phyloP scores from a whole-genome alignment of 2,797 vertebrate species.

The Eulemur rubriventer region DNA sequence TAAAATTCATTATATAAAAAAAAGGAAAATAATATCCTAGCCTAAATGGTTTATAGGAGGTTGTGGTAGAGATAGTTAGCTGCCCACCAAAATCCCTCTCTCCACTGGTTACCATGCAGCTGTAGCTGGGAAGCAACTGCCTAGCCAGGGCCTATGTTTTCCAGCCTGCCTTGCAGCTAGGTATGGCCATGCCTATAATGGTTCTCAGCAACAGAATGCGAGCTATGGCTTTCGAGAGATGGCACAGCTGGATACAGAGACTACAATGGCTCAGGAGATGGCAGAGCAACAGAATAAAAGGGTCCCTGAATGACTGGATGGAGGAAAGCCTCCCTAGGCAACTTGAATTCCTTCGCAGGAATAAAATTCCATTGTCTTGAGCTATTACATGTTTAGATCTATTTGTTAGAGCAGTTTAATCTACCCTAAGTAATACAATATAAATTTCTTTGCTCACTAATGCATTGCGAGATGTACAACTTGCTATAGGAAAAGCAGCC shows the following conservation, averaged over 20 bases:
- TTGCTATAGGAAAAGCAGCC: not conserved
- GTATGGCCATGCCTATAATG: not conserved
- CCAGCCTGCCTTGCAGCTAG: not conserved
- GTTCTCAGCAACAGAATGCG: not conserved
- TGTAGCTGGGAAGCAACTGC: not conserved
- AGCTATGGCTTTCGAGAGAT: not conserved
- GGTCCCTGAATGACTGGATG: not conserved
- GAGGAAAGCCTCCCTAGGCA: not conserved
- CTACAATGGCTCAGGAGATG: not conserved
- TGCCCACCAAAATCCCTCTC: not conserved
- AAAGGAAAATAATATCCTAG: not conserved
- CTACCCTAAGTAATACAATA: not conserved
- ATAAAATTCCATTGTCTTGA: not conserved
- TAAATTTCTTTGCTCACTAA: not conserved
- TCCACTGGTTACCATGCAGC: not conserved
- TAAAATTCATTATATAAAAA: conserved; percentile 39
- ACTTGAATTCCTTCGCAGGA: not conserved
- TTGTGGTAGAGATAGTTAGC: not conserved
- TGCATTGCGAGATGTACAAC: not conserved
- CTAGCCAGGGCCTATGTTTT: not conserved
- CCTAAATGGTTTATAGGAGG: not conserved
- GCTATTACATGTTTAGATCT: not conserved
- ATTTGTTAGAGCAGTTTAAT: not conserved
- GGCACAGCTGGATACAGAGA: not conserved
- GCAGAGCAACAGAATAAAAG: not conserved